Evolutionary conservation across 2,797 vertebrate genomes (phyloP).

Genomic region (Caiman crocodilus): DNA sequence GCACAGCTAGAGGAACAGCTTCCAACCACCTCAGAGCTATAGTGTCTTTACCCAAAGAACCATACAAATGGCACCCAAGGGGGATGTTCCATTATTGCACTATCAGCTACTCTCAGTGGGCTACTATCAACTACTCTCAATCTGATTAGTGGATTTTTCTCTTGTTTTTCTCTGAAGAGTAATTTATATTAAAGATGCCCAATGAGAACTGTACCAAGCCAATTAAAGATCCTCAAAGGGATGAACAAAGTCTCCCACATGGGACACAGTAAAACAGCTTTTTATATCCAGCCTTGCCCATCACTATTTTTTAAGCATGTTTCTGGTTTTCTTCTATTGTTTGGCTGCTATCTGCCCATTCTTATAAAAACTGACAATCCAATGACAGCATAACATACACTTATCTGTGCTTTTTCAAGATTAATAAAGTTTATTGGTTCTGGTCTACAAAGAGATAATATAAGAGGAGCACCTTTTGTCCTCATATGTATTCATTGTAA

Average conservation of each 20-base stretch:
- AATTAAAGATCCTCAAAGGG: slow-evolving; percentile 18
- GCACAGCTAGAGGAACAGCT: slow-evolving; percentile 20
- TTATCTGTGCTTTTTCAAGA: not conserved
- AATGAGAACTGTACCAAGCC: not conserved
- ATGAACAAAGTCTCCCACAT: not conserved
- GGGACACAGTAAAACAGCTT: not conserved
- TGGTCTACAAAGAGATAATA: not conserved
- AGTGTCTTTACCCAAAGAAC: not conserved
- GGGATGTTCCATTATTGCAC: not conserved
- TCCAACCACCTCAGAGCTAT: not conserved
- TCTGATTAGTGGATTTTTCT: not conserved
- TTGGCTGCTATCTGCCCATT: not conserved
- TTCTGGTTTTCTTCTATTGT: not conserved
- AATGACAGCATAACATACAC: not conserved
- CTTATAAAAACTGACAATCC: not conserved
- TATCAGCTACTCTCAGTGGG: not conserved
- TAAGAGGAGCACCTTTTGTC: not conserved
- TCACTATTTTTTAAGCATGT: not conserved
- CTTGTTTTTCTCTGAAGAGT: not conserved
- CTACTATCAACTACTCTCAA: not conserved
- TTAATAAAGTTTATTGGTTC: not conserved
- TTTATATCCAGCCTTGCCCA: not conserved
- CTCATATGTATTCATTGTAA: not conserved
- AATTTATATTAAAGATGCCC: slow-evolving; percentile 3
- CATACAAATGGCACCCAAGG: not conserved